phyloP scores from a whole-genome alignment of 1,140 invertebrate species.

The Drosophila nigromelanica region DNA sequence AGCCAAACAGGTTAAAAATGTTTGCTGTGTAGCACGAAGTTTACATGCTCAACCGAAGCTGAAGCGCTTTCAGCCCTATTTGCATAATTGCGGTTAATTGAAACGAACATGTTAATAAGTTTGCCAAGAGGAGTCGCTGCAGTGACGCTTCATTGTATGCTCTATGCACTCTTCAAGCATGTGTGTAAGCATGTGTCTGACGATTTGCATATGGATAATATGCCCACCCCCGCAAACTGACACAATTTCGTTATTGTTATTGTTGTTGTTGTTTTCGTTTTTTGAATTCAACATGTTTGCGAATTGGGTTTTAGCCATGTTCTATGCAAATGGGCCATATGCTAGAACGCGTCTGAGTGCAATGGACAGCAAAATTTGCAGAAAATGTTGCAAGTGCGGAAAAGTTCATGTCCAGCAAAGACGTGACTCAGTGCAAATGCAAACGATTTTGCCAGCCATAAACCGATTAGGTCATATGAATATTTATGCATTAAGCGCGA shows the following conservation, averaged over 20 bases:
- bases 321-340: constrained; percentile 51
- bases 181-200: neutral
- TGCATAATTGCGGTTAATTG: constrained; percentile 61
- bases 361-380: constrained; percentile 1
- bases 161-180: neutral
- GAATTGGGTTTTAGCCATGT: constrained; percentile 37
- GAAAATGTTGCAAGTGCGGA: constrained; percentile 27
- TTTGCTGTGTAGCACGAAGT: constrained; percentile 42
- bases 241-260: constrained; percentile 3
- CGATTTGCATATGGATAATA: constrained; percentile 35
- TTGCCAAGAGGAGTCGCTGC: constrained; percentile 7
- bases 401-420: constrained; percentile 56
- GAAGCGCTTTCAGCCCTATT: constrained; percentile 28
- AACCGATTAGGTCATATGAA: constrained; percentile 78
- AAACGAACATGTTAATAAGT: constrained; percentile 51
- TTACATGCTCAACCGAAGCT: constrained; percentile 22
- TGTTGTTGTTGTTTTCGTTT: neutral
- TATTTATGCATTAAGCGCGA: constrained; percentile 64
- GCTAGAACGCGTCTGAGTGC: neutral
- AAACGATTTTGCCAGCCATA: constrained; percentile 61
- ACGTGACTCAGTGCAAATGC: constrained; percentile 62
- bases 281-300: neutral
- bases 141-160: constrained; percentile 16
- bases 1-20: constrained; percentile 54
- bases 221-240: constrained; percentile 1